A percentile compares a stretch with the other conserved stretches of the same genome.
phyloP scores from a whole-genome alignment of 1,140 invertebrate genomes.

The Magallana angulata region DNA sequence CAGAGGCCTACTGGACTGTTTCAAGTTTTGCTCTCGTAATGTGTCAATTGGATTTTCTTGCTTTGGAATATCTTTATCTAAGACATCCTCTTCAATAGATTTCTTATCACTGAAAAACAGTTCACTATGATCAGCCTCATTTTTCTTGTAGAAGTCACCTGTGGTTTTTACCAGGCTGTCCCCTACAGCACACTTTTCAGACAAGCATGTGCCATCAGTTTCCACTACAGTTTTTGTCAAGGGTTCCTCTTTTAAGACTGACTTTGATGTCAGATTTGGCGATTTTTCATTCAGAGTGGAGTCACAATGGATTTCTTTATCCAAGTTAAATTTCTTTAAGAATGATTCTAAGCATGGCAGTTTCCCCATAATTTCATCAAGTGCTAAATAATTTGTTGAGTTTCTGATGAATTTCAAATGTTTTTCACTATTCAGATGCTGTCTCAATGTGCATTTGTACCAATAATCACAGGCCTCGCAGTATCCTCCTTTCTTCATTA shows the following conservation, averaged over 20 bases:
- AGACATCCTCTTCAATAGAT: too few relatives aligned
- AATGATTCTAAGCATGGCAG: conserved; percentile 59
- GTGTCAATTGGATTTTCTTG: background rate
- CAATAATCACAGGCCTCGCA: conserved; percentile 70
- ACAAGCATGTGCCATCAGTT: too few relatives aligned
- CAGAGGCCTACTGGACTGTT: background rate
- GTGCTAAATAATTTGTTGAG: conserved; percentile 59
- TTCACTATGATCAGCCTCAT: background rate
- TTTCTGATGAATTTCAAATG: conserved; percentile 64
- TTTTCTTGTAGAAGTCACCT: background rate
- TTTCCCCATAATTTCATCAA: conserved; percentile 59
- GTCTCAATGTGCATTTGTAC: conserved; percentile 63
- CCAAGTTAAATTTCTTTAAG: conserved; percentile 42
- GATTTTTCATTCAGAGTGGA: background rate
- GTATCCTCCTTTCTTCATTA: conserved; percentile 59
- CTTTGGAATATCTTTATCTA: too few relatives aligned
- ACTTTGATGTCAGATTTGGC: background rate
- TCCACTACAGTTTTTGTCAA: background rate
- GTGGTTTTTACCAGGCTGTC: background rate
- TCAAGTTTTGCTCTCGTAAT: background rate
- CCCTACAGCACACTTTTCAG: background rate
- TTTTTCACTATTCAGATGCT: conserved; percentile 64
- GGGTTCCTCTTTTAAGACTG: background rate
- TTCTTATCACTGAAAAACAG: too few relatives aligned
- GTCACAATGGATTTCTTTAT: background rate